A percentile compares a stretch with the other conserved stretches of the same genome.
Conservation (phyloP, 2,797 vertebrate genomes). For the Lindbergichthys nudifrons region DNA sequence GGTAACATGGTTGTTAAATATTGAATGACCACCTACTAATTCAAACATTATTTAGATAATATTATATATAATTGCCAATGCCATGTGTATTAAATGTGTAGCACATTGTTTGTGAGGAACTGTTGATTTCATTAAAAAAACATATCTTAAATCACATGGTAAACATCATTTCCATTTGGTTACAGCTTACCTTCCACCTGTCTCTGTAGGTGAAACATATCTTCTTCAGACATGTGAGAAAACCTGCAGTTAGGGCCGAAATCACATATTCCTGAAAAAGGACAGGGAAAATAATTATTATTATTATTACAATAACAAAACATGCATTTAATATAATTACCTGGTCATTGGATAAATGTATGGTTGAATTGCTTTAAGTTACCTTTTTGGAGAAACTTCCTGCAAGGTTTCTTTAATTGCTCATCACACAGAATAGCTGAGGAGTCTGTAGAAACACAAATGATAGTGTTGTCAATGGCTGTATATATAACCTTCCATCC, state of each 20-base stretch:
- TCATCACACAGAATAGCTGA: constrained; percentile 92
- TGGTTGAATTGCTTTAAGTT: background rate
- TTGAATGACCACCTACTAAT: background rate
- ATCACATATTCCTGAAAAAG: constrained; percentile 89
- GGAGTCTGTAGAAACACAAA: constrained; percentile 82
- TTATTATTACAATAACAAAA: background rate
- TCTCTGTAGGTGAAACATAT: constrained; percentile 86
- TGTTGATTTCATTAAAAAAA: background rate
- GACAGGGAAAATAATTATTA: background rate
- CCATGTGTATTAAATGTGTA: background rate
- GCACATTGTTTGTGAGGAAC: background rate
- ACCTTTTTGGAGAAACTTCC: constrained; percentile 96
- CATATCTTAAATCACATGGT: background rate
- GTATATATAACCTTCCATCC: constrained; percentile 6
- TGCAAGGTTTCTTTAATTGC: constrained; percentile 92
- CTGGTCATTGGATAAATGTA: background rate
- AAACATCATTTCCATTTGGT: no score
- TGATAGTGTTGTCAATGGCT: background rate
- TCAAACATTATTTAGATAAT: background rate
- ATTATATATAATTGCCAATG: constrained; percentile 2
- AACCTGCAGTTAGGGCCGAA: constrained; percentile 94
- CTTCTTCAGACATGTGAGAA: constrained; percentile 94
- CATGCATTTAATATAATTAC: background rate
- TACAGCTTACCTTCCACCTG: constrained; percentile 88
- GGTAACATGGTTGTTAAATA: background rate